Base-by-base conservation (phyloP, 2,113 vertebrate species). In the Passer montanus region DNA sequence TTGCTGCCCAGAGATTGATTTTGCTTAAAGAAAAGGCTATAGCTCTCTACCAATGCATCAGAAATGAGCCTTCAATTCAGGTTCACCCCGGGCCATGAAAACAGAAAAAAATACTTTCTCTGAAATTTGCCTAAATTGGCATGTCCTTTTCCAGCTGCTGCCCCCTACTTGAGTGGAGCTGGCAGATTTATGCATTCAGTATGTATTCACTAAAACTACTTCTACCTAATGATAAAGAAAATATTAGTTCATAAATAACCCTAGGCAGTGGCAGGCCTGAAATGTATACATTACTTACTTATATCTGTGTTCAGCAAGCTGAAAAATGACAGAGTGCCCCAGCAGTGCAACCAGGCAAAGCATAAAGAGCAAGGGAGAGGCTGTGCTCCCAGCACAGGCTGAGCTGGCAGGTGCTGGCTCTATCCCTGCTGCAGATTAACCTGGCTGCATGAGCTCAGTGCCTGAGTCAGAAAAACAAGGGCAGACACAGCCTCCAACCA, bases 211-310 rank as follows among this genome's bases (percentile, higher is more conserved):
- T 96, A 84, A 84, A 91, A 77, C 47, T 90, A 66, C 82, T 87
- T 50, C 37, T 60, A 89, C 86, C 63, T 92, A 92, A 97, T 56
- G 87, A 94, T 76, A 92, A 89, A 72, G 77, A 66, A 95, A 95
- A 91, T 62, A 67, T 87, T 87, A 94, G 95, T 95, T 95, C 77
- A 58, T 87, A 96, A 95, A 94, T 87, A 96, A 97, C 87, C 93
- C 72, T 52, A 74, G 95, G 72, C 56, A 11, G 50, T 31, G 43
- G 83, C 83, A 89, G 41, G 72, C 47, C 83, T 44, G 52, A 67
- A 86, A 91, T 30, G 10, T 86, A 86, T 83, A 67, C 60, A 47
- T 74, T 92, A 76, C 73, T 84, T 85, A 84, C 81, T 82, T 83
- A 14, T 35, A 85, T 70, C 72, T 58, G 35, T 28, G 0, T 75